phyloP scores from a whole-genome alignment of 1,140 invertebrate genomes.

The Maconellicoccus hirsutus region DNA sequence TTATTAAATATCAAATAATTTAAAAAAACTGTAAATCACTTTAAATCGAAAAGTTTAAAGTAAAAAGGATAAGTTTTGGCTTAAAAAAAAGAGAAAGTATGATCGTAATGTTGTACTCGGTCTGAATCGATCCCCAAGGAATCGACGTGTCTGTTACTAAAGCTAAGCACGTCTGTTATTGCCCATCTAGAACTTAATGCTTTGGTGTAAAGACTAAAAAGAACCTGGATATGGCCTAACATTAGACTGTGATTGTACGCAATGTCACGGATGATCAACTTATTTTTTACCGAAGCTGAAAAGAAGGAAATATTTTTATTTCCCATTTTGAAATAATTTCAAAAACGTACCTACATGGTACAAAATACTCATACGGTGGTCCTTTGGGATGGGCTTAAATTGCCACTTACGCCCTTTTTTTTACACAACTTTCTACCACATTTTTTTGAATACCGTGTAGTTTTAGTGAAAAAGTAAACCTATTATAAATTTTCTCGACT shows the following conservation, averaged over 20 bases:
- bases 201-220: slow-evolving; percentile 12
- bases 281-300: slow-evolving; percentile 19
- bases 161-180: slow-evolving; percentile 21
- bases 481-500: slow-evolving; percentile 12
- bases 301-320: slow-evolving; percentile 19
- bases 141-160: slow-evolving; percentile 13
- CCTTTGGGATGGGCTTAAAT: slow-evolving; percentile 14
- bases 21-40: not conserved
- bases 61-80: slow-evolving; percentile 9
- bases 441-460: slow-evolving; percentile 19
- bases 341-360: slow-evolving; percentile 11
- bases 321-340: slow-evolving; percentile 14
- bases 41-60: not conserved
- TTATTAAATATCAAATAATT: slow-evolving; percentile 6
- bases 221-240: slow-evolving; percentile 18
- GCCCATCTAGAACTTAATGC: slow-evolving; percentile 22
- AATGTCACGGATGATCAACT: slow-evolving; percentile 22
- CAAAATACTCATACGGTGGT: not conserved
- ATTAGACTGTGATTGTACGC: slow-evolving; percentile 17
- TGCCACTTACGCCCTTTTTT: slow-evolving; percentile 12
- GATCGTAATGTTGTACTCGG: slow-evolving; percentile 2
- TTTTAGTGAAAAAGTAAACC: not conserved
- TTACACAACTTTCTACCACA: slow-evolving; percentile 15
- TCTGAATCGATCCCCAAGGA: not conserved
- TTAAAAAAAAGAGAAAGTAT: slow-evolving; percentile 4